Evolutionary conservation across 2,113 vertebrate genomes (phyloP).

Genomic region (Melanostigma gelatinosum): DNA sequence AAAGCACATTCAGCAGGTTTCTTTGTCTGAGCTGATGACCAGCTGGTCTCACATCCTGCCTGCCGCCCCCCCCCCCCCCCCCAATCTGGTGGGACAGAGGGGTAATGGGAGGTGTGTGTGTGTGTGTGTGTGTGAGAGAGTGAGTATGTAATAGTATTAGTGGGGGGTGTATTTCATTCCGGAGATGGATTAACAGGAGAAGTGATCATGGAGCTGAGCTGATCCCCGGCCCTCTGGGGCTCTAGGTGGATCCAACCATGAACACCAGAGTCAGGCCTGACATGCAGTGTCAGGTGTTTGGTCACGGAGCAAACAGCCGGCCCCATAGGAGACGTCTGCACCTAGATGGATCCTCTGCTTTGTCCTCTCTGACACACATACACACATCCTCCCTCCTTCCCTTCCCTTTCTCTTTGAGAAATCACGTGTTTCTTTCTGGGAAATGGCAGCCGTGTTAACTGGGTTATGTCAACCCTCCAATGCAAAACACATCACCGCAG

Average conservation of each 20-base stretch:
- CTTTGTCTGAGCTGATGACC: conserved; percentile 82
- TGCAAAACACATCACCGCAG: background rate
- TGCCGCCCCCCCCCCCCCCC: conserved; percentile 31
- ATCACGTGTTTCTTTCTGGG: conserved; percentile 2
- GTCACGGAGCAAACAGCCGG: conserved; percentile 19
- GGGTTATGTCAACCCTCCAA: background rate
- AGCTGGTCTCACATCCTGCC: conserved; percentile 82
- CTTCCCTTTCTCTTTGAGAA: background rate
- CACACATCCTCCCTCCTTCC: background rate
- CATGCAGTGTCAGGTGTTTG: conserved; percentile 40
- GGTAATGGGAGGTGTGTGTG: conserved; percentile 42
- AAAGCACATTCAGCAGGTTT: conserved; percentile 78
- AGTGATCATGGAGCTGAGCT: conserved; percentile 44
- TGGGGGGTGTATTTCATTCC: conserved; percentile 57
- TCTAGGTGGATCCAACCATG: conserved; percentile 36
- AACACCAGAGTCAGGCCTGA: conserved; percentile 23
- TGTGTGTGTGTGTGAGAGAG: background rate
- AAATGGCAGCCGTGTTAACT: background rate
- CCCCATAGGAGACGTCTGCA: background rate
- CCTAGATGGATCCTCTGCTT: conserved; percentile 9
- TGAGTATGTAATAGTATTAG: conserved; percentile 7
- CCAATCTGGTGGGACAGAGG: conserved; percentile 47
- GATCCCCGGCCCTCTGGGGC: conserved; percentile 48
- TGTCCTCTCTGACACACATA: background rate
- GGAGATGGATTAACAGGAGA: conserved; percentile 73